Conservation (phyloP, 2,113 vertebrate species). For the Gracilinanus agilis region DNA sequence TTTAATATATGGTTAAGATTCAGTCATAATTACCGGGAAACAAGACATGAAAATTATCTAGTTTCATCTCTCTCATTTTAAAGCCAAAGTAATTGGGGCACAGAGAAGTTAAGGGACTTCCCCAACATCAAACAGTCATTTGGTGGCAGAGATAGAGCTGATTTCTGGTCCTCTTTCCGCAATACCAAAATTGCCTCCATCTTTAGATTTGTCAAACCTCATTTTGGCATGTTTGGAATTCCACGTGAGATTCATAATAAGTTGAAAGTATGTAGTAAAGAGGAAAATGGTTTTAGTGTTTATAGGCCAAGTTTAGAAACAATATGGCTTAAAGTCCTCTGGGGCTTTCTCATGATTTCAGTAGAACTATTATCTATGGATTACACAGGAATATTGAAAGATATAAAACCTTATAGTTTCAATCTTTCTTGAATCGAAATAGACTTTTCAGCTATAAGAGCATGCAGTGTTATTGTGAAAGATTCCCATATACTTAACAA, state of each 20-base stretch:
- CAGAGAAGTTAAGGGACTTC: neutral
- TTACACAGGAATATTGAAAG: neutral
- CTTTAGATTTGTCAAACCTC: neutral
- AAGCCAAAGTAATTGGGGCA: neutral
- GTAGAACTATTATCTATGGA: too few species aligned
- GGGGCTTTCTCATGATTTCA: neutral
- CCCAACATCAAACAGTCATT: neutral
- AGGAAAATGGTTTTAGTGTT: neutral
- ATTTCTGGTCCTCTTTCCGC: neutral
- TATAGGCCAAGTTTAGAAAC: neutral
- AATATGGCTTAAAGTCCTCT: neutral
- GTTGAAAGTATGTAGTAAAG: neutral
- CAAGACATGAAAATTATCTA: neutral
- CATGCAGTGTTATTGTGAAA: neutral
- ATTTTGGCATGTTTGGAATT: neutral
- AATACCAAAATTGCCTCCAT: neutral
- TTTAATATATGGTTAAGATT: neutral
- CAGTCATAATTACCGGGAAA: neutral
- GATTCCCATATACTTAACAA: neutral
- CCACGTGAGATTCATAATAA: neutral
- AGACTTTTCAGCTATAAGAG: neutral
- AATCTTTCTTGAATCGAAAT: neutral
- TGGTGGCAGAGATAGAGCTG: neutral
- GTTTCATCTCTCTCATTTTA: neutral
- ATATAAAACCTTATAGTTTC: neutral